Percentiles rank a stretch among this genome's conserved stretches.
Evolutionary conservation across 2,888 invertebrate species (phyloP).

Genomic region (Ophion slaviceki): DNA sequence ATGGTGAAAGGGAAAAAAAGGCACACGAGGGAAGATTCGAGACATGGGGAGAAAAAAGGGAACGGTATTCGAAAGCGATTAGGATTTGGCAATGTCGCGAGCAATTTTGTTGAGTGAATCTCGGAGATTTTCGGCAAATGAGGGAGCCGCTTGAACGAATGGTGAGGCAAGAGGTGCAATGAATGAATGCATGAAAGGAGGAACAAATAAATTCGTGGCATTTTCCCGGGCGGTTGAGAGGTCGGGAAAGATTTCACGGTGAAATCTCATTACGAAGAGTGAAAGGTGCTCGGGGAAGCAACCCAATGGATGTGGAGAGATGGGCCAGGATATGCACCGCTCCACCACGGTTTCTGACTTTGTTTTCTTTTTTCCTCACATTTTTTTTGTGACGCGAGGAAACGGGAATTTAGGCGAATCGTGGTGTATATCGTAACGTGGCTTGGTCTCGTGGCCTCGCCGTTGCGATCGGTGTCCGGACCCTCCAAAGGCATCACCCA

Average conservation of each 20-base stretch:
- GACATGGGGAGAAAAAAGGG: no score
- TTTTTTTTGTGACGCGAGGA: slow-evolving; percentile 45
- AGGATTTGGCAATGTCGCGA: background rate
- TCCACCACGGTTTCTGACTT: slow-evolving; percentile 13
- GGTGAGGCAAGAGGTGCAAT: background rate
- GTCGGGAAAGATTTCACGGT: slow-evolving; percentile 17
- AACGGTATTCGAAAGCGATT: no score
- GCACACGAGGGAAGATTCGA: no score
- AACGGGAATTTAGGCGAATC: slow-evolving; percentile 74
- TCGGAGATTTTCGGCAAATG: background rate
- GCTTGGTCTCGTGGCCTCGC: slow-evolving; percentile 50
- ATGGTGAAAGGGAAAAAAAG: no score
- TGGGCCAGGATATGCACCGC: background rate
- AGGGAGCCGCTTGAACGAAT: slow-evolving; percentile 4
- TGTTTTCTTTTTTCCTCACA: background rate
- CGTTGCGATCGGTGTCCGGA: slow-evolving; percentile 44
- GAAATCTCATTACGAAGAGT: slow-evolving; percentile 48
- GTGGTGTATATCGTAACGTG: slow-evolving; percentile 69
- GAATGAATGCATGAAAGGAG: slow-evolving; percentile 26
- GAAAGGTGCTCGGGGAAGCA: slow-evolving; percentile 1
- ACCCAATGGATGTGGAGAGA: background rate
- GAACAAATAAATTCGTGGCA: slow-evolving; percentile 27
- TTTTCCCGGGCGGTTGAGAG: background rate
- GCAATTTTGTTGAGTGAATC: background rate
- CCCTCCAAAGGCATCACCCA: slow-evolving; percentile 38